Evolutionary conservation across 1,140 invertebrate species (phyloP).

Genomic region (Zophobas morio): DNA sequence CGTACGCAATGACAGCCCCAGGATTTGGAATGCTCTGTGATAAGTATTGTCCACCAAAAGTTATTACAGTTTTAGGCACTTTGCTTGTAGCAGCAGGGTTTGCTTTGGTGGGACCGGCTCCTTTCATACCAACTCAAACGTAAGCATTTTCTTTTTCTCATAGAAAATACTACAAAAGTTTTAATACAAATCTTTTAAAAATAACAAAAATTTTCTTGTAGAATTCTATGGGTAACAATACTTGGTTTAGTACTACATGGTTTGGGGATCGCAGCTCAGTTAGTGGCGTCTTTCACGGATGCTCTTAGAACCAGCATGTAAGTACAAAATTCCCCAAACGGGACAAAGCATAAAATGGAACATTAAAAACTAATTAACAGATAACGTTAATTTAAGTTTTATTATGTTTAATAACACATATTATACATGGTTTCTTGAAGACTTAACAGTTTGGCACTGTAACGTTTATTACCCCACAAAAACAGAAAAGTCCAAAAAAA

Average conservation of each 20-base stretch:
- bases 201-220: conserved; percentile 66
- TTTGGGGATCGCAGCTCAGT: conserved; percentile 83
- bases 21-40: conserved; percentile 87
- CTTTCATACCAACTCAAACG: conserved; percentile 77
- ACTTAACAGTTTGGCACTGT: too few species aligned
- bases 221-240: conserved; percentile 78
- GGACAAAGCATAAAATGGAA: too few species aligned
- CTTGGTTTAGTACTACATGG: conserved; percentile 82
- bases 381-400: too few species aligned
- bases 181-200: conserved; percentile 2
- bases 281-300: conserved; percentile 87
- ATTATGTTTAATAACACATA: too few species aligned
- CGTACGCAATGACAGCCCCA: conserved; percentile 87
- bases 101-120: conserved; percentile 81
- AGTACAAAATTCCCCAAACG: conserved; percentile 61
- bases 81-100: conserved; percentile 77
- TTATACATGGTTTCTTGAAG: too few species aligned
- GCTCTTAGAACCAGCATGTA: conserved; percentile 83
- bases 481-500: too few species aligned
- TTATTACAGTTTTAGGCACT: conserved; percentile 78
- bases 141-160: conserved; percentile 64
- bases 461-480: too few species aligned
- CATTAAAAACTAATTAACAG: too few species aligned
- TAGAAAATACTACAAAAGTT: too few species aligned
- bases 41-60: conserved; percentile 75